Evolutionary conservation across 2,797 vertebrate genomes (phyloP), one percentile per base, ranked within the genome.

Genomic region (Eulemur rubriventer): DNA sequence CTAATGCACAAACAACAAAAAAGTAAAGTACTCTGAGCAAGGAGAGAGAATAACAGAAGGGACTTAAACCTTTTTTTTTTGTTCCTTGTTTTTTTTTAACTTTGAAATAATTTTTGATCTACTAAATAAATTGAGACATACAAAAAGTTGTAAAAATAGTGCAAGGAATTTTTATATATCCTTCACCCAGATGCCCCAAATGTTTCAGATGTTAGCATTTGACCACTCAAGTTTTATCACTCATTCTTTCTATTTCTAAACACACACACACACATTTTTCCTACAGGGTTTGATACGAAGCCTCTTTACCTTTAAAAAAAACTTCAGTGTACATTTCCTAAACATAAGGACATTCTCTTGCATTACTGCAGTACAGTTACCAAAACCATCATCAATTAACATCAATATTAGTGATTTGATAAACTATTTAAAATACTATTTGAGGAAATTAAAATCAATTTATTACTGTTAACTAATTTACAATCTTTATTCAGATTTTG

Each of bases 161-260:
- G 18, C 13, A 22, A 16, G 48, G 38, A 79, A 73, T 84, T 94
- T 18, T 26, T 83, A 3, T 94, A 50, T 79, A 50, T 12, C 17
- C 18, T 43, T 95, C 33, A 79, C 46, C 17, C n/a, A 73, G 46
- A 72, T 57, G 89, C 52, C 80, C 33, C 20, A 73, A 13, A 13
- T 94, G 35, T 72, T 82, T 93, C 73, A 89, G 82, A 52, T 83
- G 33, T 48, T 90, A 89, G 67, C 35, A 52, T 83, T 88, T 91
- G 87, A 65, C 35, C 18, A 41, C 11, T 33, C 26, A 33, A 4
- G 61, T 92, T 94, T 94, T 70, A 35, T 82, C 43, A 70, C 11
- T 48, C 52, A 61, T 50, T 95, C 5, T 59, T 70, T 78, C 5
- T 59, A 1, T 59, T 0, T 48, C n/a, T 69, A 6, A 8, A 70